Percentiles rank a stretch among this genome's conserved stretches.
Evolutionary conservation across 2,113 vertebrate genomes (phyloP).

Genomic region (Penelope pileata): DNA sequence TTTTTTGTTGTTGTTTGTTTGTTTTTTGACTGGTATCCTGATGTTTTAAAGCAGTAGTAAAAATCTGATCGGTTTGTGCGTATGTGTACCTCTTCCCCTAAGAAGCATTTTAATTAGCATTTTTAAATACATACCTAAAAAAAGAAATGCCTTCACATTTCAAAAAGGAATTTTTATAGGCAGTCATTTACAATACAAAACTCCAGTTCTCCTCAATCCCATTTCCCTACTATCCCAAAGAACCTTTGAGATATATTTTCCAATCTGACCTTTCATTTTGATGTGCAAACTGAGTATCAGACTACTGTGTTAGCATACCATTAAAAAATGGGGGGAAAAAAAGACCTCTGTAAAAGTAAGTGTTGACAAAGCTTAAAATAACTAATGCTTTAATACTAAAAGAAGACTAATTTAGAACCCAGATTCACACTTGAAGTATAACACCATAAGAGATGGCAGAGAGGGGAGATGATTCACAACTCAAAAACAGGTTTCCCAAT

Average conservation of each 20-base stretch:
- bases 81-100: background rate
- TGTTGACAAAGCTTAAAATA: background rate
- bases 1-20: background rate
- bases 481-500: background rate
- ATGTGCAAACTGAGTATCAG: background rate
- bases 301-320: background rate
- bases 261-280: background rate
- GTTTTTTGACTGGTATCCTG: background rate
- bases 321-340: background rate
- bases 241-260: background rate
- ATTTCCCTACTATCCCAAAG: background rate
- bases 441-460: background rate
- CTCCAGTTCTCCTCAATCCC: background rate
- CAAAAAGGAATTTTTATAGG: background rate
- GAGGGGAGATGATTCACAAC: background rate
- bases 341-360: background rate
- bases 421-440: conserved; percentile 4
- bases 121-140: background rate
- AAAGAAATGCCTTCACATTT: background rate
- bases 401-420: background rate
- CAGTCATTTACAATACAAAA: background rate
- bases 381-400: background rate
- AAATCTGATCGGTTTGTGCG: background rate
- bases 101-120: background rate
- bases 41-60: background rate